Percentiles rank a stretch among this genome's conserved stretches.
These are phyloP conservation scores for Andrena cerasifolii DNA, from an alignment of 1,140 invertebrate species.

Conservation along the genomic window DNA sequence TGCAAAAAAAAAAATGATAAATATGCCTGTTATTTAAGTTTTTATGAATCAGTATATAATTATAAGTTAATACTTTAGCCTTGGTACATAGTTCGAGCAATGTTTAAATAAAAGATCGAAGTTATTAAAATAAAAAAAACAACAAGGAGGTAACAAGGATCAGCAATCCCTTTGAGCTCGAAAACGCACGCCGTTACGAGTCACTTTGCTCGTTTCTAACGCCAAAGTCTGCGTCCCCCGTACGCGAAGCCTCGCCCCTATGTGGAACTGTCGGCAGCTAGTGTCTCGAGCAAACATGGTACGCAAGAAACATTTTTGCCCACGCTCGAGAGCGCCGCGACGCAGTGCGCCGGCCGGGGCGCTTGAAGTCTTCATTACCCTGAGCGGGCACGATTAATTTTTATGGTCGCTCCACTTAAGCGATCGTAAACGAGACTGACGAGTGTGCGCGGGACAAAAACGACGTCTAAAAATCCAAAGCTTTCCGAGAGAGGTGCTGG, in stretches of 20 bases:
- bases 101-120: no score
- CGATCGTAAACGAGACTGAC: constrained; percentile 52
- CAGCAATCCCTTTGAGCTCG: no score
- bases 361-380: constrained; percentile 47
- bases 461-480: constrained; percentile 23
- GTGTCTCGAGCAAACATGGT: not conserved
- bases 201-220: not conserved
- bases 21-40: no score
- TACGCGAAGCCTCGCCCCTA: not conserved
- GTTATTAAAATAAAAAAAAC: no score
- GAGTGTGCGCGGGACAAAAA: constrained; percentile 34
- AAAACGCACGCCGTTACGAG: no score
- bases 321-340: not conserved
- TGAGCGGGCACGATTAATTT: constrained; percentile 46
- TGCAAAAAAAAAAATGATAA: no score
- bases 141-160: no score
- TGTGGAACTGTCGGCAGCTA: not conserved
- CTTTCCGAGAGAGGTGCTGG: constrained; percentile 16
- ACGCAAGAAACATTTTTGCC: constrained; percentile 16
- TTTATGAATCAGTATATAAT: no score
- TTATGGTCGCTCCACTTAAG: constrained; percentile 36
- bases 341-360: no score
- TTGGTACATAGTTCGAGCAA: no score
- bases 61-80: no score
- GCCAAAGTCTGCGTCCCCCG: not conserved